phyloP scores from a whole-genome alignment of 2,113 vertebrate species.

The Alethe castanea region DNA sequence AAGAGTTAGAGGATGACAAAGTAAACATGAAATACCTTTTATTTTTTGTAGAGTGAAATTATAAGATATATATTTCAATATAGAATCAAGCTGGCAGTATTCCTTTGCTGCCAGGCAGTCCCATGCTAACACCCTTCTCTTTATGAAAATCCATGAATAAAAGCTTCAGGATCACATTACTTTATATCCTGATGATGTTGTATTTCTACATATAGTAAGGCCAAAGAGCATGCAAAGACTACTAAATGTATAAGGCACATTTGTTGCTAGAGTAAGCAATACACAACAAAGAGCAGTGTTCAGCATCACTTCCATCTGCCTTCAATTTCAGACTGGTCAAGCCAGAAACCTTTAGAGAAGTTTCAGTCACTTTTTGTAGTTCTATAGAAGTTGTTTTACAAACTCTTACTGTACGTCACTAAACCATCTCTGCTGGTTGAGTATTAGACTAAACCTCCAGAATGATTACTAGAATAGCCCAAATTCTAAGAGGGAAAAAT shows the following conservation, averaged over 20 bases:
- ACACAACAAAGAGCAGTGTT: not conserved
- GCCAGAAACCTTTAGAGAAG: not conserved
- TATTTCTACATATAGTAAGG: not conserved
- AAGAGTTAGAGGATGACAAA: slow-evolving; percentile 19
- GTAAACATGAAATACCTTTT: not conserved
- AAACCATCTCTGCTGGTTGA: not conserved
- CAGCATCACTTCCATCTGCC: not conserved
- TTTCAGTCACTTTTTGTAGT: not conserved
- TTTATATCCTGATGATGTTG: not conserved
- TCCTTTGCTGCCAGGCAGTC: not conserved
- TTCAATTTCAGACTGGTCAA: not conserved
- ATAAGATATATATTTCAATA: not conserved
- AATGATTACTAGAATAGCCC: not conserved
- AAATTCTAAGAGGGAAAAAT: not conserved
- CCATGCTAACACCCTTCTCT: not conserved
- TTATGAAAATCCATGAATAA: not conserved
- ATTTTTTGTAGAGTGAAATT: not conserved
- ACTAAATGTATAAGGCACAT: fast-evolving
- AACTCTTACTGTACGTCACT: not conserved
- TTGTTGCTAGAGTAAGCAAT: not conserved
- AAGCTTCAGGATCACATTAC: not conserved
- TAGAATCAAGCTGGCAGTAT: not conserved
- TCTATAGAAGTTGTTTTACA: not conserved
- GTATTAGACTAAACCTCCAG: not conserved
- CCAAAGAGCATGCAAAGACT: not conserved